Conservation (phyloP, 1,140 invertebrate species). For the Macrocentrus cingulum region DNA sequence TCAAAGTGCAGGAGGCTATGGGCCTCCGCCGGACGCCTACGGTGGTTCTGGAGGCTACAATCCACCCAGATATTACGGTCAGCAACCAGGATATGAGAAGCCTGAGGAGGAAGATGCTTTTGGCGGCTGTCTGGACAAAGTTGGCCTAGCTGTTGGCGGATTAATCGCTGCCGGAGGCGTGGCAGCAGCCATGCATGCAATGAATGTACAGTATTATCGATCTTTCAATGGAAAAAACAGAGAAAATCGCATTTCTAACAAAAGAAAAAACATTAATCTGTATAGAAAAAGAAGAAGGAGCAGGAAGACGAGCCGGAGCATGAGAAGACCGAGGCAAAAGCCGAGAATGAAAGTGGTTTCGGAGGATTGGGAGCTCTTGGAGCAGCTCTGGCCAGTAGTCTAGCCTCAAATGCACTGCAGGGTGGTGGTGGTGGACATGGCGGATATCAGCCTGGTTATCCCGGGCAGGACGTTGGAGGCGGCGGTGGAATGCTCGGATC, state of each 20-base stretch:
- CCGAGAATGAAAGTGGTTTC: constrained; percentile 47
- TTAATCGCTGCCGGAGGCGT: constrained; percentile 53
- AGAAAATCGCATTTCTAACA: neutral
- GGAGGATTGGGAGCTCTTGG: constrained; percentile 48
- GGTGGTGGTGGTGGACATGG: constrained; percentile 36
- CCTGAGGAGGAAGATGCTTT: constrained; percentile 45
- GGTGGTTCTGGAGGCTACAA: constrained; percentile 29
- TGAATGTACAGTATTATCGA: constrained; percentile 37
- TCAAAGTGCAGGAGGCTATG: constrained; percentile 25
- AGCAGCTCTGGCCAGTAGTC: constrained; percentile 48
- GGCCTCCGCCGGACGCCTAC: constrained; percentile 27
- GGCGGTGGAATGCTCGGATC: constrained; percentile 48
- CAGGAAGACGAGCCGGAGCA: constrained; percentile 48
- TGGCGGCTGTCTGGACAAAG: constrained; percentile 47
- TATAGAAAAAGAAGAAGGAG: constrained; percentile 49
- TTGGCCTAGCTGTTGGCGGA: constrained; percentile 51
- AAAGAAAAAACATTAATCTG: neutral
- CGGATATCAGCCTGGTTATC: constrained; percentile 39
- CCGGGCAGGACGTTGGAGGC: constrained; percentile 34
- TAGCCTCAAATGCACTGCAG: constrained; percentile 47
- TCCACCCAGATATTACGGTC: constrained; percentile 32
- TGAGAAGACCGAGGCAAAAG: constrained; percentile 40
- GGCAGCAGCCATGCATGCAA: constrained; percentile 50
- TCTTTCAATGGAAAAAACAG: neutral
- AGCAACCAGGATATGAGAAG: constrained; percentile 39